phyloP scores from a whole-genome alignment of 2,888 invertebrate genomes.

The Callyntrura sp. region DNA sequence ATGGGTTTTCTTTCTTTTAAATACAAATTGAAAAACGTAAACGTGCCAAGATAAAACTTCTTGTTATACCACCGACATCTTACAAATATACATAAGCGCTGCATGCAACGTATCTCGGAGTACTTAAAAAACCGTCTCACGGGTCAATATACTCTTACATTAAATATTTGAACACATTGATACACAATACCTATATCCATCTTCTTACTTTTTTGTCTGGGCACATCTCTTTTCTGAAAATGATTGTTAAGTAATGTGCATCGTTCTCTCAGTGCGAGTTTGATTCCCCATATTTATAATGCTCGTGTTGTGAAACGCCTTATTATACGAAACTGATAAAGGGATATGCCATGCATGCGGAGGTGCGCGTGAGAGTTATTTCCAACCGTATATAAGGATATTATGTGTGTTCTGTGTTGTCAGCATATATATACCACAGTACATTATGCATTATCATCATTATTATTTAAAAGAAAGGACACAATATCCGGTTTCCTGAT shows the following conservation, averaged over 20 bases:
- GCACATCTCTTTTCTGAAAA: conserved; percentile 7
- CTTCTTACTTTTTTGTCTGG: background rate
- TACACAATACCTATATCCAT: conserved; percentile 40
- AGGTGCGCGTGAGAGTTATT: conserved; percentile 49
- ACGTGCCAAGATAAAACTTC: conserved; percentile 12
- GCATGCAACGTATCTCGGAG: background rate
- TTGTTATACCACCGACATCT: background rate
- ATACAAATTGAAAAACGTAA: conserved; percentile 16
- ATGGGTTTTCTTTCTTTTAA: conserved; percentile 26
- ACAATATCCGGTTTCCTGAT: conserved; percentile 72
- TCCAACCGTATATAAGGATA: conserved; percentile 16
- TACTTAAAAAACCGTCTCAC: conserved; percentile 9
- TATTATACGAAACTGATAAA: conserved; percentile 48
- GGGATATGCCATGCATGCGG: background rate
- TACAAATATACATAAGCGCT: background rate
- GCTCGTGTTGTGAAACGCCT: conserved; percentile 31
- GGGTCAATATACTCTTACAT: conserved; percentile 37
- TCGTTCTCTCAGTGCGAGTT: conserved; percentile 5
- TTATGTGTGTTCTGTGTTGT: conserved; percentile 12
- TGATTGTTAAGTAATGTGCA: conserved; percentile 60
- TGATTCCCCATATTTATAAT: conserved; percentile 5
- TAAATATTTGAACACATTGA: conserved; percentile 35
- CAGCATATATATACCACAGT: background rate
- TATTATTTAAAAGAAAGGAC: conserved; percentile 66
- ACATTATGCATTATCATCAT: conserved; percentile 51